These are phyloP conservation scores for Phalanger gymnotis DNA, from an alignment of 2,797 vertebrate genomes.

Conservation along the genomic window DNA sequence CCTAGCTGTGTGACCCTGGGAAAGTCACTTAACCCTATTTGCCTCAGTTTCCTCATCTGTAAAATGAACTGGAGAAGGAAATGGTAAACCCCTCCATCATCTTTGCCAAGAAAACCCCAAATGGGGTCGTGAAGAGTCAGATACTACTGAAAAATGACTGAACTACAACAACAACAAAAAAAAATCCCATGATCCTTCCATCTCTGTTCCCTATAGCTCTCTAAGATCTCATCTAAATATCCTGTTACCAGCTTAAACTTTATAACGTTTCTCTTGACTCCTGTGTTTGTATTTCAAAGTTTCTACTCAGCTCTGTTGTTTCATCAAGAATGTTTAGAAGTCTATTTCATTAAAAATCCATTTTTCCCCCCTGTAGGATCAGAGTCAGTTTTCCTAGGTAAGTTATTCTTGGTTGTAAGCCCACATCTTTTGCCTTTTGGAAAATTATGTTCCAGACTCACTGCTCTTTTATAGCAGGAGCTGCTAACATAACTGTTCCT, in stretches of 20 bases:
- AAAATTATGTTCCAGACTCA: neutral
- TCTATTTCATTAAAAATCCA: neutral
- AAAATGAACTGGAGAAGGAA: neutral
- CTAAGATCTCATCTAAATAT: neutral
- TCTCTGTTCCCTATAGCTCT: neutral
- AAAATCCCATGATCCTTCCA: neutral
- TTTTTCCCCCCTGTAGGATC: neutral
- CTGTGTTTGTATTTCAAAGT: neutral
- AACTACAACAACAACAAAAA: neutral
- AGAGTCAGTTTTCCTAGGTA: neutral
- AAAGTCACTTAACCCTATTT: neutral
- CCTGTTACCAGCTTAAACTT: neutral
- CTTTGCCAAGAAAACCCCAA: neutral
- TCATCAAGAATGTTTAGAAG: neutral
- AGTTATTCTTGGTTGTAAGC: neutral
- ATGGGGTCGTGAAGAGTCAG: neutral
- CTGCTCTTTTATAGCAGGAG: neutral
- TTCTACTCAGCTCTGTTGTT: neutral
- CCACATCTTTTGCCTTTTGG: neutral
- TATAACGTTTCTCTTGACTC: neutral
- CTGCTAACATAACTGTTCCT: neutral
- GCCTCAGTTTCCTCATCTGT: neutral
- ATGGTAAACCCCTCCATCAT: neutral
- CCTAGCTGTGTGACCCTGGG: neutral
- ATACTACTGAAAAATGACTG: neutral